Percentiles rank a stretch among this genome's conserved stretches.
Evolutionary conservation across 2,113 vertebrate genomes (phyloP).

Genomic region (Semicossyphus pulcher): DNA sequence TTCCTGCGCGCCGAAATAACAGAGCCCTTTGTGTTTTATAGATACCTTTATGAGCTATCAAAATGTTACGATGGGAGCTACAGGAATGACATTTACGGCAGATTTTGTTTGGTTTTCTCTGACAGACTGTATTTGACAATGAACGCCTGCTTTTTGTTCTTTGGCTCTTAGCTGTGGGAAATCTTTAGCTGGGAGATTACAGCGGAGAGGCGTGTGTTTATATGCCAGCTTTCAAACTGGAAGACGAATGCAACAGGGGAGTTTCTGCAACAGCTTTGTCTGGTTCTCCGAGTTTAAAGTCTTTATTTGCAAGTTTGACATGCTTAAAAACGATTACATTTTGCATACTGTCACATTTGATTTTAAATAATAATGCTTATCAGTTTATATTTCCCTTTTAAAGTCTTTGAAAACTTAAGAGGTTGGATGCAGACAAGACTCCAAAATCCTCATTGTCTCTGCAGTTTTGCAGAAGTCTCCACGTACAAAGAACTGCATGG

Average conservation of each 20-base stretch:
- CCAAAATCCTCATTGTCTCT: neutral
- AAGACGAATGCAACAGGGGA: neutral
- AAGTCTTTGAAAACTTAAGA: neutral
- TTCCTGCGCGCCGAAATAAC: conserved; percentile 26
- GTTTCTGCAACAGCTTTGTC: conserved; percentile 9
- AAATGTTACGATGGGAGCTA: conserved; percentile 10
- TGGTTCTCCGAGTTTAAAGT: neutral
- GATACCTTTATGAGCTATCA: conserved; percentile 38
- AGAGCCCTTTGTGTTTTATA: conserved; percentile 44
- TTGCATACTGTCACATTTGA: neutral
- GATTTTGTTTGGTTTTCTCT: conserved; percentile 36
- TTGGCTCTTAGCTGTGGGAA: conserved; percentile 22
- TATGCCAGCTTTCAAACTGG: neutral
- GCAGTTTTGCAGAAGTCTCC: neutral
- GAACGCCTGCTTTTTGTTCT: conserved; percentile 16
- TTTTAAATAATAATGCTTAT: neutral
- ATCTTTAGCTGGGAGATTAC: conserved; percentile 1
- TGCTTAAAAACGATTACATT: neutral
- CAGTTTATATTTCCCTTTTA: neutral
- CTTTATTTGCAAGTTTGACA: neutral
- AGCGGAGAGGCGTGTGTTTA: conserved; percentile 15
- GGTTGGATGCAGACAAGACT: neutral
- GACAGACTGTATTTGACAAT: conserved; percentile 19
- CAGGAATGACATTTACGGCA: conserved; percentile 31
- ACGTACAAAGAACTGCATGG: neutral